Base-by-base conservation (phyloP, 2,888 invertebrate species). In the Heliconius cydno region DNA sequence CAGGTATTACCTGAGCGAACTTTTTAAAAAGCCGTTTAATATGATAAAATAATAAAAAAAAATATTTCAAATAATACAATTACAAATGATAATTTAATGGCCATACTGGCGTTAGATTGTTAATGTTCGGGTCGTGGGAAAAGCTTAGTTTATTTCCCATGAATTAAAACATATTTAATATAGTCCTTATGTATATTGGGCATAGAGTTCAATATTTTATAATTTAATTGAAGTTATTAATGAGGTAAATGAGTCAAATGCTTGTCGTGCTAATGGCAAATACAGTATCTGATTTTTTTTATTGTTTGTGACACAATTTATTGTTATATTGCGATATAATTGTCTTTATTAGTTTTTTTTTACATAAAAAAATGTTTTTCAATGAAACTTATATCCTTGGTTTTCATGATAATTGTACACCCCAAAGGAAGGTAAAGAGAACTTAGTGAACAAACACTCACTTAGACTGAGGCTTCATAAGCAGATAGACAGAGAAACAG, bases 91-190 rank as follows among this genome's bases (percentile, higher is more conserved):
- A 73, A 4, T 38, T 76, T 70, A n/a, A 28, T 77, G 70, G 78
- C 74, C 79, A 13, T 2, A 80, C 57, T 57, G 78, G 79, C 78
- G 77, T 80, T 65, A 77, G 73, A 34, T 57, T 38, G 65, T 30
- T 28, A 79, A 77, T 22, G 72, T 72, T 72, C 46, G 38, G 80
- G 71, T 80, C 82, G 80, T 82, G 82, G 71, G 82, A 82, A 80
- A 79, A 79, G 52, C 73, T 52, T 66, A 41, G 65, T 22, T 66
- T 63, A 46, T 52, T 78, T 78, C 38, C 52, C 46, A 72, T 60
- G 41, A 34, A 52, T 19, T 52, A 6, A 57, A 34, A 22, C n/a
- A 15, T 52, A 34, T 73, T 34, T 12, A 73, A 28, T 66, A 76
- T 80, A n/a, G 22, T 63, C 75, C 52, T 41, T 77, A 75, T 75